phyloP scores from a whole-genome alignment of 2,113 vertebrate genomes.

The Syngnathoides biaculeatus region DNA sequence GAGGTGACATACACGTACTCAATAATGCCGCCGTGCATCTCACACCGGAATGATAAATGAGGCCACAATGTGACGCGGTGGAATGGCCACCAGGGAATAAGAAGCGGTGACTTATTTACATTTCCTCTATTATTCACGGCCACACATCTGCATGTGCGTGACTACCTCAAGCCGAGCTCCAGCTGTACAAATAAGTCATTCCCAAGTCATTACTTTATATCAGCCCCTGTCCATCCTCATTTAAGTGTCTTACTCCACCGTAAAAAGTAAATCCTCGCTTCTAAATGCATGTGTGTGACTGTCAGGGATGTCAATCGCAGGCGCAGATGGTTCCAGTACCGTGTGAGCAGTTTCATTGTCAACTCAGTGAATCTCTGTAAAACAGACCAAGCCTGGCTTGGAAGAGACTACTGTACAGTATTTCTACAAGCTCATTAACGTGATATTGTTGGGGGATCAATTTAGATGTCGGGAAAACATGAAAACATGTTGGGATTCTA shows the following conservation, averaged over 20 bases:
- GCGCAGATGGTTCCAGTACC: not conserved
- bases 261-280: not conserved
- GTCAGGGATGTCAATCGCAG: not conserved
- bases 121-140: constrained; percentile 9
- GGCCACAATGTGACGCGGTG: constrained; percentile 30
- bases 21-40: constrained; percentile 12
- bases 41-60: constrained; percentile 41
- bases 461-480: not conserved
- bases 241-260: not conserved
- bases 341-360: not conserved
- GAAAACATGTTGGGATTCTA: not conserved
- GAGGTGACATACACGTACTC: constrained; percentile 11
- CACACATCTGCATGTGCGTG: not conserved
- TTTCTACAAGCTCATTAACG: not conserved
- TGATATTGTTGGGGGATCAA: not conserved
- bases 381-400: not conserved
- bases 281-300: not conserved
- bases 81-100: constrained; percentile 11
- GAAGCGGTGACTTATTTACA: constrained; percentile 18
- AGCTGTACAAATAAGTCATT: not conserved
- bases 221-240: not conserved
- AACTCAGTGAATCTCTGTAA: not conserved
- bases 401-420: not conserved
- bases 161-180: not conserved
- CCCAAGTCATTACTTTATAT: constrained; percentile 3